Evolutionary conservation across 2,888 invertebrate genomes (phyloP).

Genomic region (Callinectes sapidus): DNA sequence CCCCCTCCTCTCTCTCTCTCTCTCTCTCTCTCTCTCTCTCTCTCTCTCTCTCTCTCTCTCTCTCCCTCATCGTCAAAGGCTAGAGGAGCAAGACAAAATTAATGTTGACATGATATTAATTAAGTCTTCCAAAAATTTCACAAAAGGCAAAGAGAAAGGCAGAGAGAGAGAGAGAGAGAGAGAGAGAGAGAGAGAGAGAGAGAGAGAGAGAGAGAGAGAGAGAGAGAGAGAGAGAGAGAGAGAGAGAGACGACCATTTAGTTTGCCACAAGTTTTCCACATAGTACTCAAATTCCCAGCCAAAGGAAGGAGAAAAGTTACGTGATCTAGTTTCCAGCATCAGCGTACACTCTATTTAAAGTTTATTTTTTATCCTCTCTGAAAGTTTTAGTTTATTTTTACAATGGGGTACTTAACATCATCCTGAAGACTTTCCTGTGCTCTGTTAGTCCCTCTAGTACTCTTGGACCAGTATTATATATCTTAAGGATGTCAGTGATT

Average conservation of each 20-base stretch:
- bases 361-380: neutral
- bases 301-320: neutral
- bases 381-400: neutral
- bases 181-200: conserved; percentile 14
- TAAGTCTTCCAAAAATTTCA: neutral
- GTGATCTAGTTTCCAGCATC: neutral
- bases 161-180: conserved; percentile 48
- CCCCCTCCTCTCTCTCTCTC: neutral
- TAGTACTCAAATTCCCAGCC: neutral
- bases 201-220: conserved; percentile 1
- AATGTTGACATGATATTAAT: too few species aligned
- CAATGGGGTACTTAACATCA: neutral
- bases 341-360: neutral
- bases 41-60: neutral
- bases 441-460: neutral
- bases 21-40: neutral
- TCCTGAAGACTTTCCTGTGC: neutral
- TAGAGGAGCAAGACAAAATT: too few species aligned
- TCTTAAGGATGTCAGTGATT: too few species aligned
- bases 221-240: conserved; percentile 1
- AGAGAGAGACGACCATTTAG: neutral
- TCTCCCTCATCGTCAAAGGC: neutral
- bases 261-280: neutral
- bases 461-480: neutral
- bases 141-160: neutral